phyloP scores from a whole-genome alignment of 2,797 vertebrate species.

The Acomys russatus region DNA sequence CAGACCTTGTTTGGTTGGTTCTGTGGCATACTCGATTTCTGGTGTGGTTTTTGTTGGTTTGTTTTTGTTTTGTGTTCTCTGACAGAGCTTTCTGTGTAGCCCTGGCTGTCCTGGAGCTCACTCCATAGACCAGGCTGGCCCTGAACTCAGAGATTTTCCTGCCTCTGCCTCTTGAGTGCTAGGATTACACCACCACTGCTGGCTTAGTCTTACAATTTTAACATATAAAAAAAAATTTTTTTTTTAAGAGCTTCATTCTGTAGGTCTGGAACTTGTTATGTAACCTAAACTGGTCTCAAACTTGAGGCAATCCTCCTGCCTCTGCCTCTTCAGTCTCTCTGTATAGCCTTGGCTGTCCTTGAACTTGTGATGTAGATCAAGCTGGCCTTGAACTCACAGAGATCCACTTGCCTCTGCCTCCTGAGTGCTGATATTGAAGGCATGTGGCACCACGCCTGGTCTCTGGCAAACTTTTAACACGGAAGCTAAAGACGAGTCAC shows the following conservation, averaged over 20 bases:
- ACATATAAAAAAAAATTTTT: background rate
- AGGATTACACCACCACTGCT: background rate
- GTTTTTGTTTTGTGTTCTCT: background rate
- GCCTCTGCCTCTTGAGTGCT: background rate
- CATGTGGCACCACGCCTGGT: background rate
- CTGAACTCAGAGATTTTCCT: background rate
- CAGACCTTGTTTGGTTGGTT: background rate
- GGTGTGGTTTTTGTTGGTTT: background rate
- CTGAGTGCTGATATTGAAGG: background rate
- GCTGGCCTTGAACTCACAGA: background rate
- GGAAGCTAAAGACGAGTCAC: background rate
- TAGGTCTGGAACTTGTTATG: background rate
- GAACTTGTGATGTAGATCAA: background rate
- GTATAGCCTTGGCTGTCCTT: background rate
- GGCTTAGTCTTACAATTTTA: background rate
- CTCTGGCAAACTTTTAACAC: slow-evolving; percentile 21
- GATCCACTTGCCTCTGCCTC: background rate
- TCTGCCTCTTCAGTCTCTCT: background rate
- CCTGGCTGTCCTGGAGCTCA: background rate
- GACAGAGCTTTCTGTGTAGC: background rate
- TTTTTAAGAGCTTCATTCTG: background rate
- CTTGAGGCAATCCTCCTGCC: background rate
- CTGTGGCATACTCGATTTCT: background rate
- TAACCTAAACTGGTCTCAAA: background rate
- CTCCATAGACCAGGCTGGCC: background rate